Evolutionary conservation across 2,797 vertebrate species (phyloP).

Genomic region (Tapirus indicus): DNA sequence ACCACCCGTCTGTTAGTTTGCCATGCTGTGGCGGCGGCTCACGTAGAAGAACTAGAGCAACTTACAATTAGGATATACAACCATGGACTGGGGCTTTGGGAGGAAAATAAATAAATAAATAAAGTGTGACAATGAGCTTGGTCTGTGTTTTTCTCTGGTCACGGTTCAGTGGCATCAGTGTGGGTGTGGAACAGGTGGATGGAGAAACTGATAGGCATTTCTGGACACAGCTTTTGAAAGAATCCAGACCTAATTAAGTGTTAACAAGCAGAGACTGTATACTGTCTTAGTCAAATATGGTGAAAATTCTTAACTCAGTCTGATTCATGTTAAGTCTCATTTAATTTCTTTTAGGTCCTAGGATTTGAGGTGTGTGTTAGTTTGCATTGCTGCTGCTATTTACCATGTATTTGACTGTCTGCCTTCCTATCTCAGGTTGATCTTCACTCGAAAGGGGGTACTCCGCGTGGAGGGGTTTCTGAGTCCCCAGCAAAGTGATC

Average conservation of each 20-base stretch:
- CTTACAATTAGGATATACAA: no score
- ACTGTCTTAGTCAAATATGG: neutral
- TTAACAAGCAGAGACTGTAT: neutral
- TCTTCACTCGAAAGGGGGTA: constrained; percentile 98
- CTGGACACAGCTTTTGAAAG: constrained; percentile 28
- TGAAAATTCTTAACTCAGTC: constrained; percentile 42
- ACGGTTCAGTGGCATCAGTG: neutral
- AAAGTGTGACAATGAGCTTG: neutral
- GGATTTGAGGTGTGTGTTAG: neutral
- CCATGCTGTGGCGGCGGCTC: no score
- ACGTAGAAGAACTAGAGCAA: no score
- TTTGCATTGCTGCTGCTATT: neutral
- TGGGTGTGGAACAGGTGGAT: neutral
- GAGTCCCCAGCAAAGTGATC: constrained; percentile 98
- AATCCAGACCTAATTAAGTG: neutral
- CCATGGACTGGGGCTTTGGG: no score
- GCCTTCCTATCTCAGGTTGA: constrained; percentile 90
- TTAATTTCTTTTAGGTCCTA: constrained; percentile 16
- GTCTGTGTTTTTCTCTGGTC: neutral
- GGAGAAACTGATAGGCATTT: neutral
- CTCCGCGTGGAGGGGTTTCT: constrained; percentile 98
- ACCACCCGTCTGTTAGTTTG: no score
- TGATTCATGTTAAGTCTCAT: constrained; percentile 6
- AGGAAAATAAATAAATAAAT: neutral
- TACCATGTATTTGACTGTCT: constrained; percentile 53